A percentile compares a stretch with the other conserved stretches of the same genome.
These are phyloP conservation scores for Troides aeacus DNA, from an alignment of 2,888 invertebrate genomes.

Conservation along the genomic window DNA sequence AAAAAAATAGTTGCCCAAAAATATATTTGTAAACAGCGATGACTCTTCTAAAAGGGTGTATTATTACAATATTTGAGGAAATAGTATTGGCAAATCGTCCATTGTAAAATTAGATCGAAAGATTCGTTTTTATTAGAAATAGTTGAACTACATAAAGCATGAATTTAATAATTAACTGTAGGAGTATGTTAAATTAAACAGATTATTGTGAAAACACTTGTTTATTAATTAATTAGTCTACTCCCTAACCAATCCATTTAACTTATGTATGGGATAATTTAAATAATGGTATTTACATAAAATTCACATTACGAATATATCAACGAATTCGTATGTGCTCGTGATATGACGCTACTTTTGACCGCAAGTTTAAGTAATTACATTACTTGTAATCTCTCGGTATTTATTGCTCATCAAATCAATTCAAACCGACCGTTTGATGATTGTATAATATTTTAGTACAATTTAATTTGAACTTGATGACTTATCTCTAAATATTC, in stretches of 20 bases:
- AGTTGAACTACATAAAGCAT: too few species aligned
- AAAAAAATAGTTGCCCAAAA: too few species aligned
- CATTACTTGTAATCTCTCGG: conserved; percentile 61
- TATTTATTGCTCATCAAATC: conserved; percentile 67
- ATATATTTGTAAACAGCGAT: too few species aligned
- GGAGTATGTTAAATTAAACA: conserved; percentile 34
- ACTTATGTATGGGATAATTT: conserved; percentile 58
- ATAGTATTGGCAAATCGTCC: too few species aligned
- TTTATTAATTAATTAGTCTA: conserved; percentile 57
- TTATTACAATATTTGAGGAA: too few species aligned
- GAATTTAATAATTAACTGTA: too few species aligned
- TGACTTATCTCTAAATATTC: conserved; percentile 45
- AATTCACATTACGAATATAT: conserved; percentile 51
- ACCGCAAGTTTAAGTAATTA: conserved; percentile 46
- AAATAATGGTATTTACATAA: conserved; percentile 57
- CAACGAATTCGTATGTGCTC: conserved; percentile 46
- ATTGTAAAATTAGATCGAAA: too few species aligned
- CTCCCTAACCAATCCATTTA: conserved; percentile 65
- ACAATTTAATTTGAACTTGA: conserved; percentile 55
- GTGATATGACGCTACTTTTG: conserved; percentile 55
- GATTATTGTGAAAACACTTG: conserved; percentile 43
- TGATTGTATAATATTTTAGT: conserved; percentile 48
- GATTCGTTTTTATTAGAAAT: too few species aligned
- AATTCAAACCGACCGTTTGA: conserved; percentile 49
- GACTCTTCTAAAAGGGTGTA: too few species aligned